Conservation (phyloP, 2,888 invertebrate species). For the Xylota segnis region DNA sequence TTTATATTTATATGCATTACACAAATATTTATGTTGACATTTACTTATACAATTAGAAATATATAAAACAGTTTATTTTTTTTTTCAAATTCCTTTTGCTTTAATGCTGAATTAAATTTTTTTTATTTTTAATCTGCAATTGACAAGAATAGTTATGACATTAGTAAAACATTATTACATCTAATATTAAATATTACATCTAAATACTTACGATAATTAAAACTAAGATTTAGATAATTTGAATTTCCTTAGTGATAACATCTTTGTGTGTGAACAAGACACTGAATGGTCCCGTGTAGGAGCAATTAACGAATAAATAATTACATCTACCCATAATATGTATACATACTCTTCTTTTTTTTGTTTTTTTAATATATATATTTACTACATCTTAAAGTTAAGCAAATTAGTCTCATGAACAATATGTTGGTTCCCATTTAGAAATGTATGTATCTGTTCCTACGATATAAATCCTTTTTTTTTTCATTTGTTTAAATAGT, state of each 20-base stretch:
- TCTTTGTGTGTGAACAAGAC: constrained; percentile 77
- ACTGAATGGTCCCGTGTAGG: constrained; percentile 78
- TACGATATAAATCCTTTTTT: constrained; percentile 28
- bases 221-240: constrained; percentile 52
- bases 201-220: constrained; percentile 14
- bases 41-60: constrained; percentile 59
- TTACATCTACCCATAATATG: constrained; percentile 27
- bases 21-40: constrained; percentile 61
- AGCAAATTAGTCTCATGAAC: constrained; percentile 75
- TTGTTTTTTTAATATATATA: too few relatives aligned
- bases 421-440: constrained; percentile 76
- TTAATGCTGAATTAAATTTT: constrained; percentile 47
- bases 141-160: constrained; percentile 70
- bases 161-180: constrained; percentile 55
- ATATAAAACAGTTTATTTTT: constrained; percentile 49
- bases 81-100: constrained; percentile 5
- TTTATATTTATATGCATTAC: constrained; percentile 53
- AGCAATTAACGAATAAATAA: constrained; percentile 69
- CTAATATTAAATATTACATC: constrained; percentile 23
- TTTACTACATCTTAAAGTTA: constrained; percentile 51
- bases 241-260: constrained; percentile 58
- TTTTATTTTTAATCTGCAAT: constrained; percentile 53
- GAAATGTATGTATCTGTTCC: constrained; percentile 66
- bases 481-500: neutral
- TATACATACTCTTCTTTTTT: constrained; percentile 26